Percentiles rank a stretch among this genome's conserved stretches.
phyloP scores from a whole-genome alignment of 1,140 invertebrate genomes.

The Drosophila subobscura region DNA sequence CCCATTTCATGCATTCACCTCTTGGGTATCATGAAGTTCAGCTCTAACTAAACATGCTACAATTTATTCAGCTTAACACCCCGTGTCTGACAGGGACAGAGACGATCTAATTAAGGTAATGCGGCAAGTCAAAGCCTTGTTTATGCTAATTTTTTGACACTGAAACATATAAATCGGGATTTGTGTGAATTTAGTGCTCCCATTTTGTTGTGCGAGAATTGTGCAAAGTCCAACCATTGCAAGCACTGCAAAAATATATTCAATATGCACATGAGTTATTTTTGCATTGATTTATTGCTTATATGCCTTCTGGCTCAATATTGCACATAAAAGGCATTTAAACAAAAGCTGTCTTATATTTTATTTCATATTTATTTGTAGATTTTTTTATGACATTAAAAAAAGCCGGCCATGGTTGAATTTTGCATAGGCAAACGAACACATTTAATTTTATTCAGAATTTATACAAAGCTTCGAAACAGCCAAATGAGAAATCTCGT shows the following conservation, averaged over 20 bases:
- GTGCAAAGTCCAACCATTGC: background rate
- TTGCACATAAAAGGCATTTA: conserved; percentile 55
- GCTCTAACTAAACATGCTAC: no score
- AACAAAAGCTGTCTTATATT: conserved; percentile 52
- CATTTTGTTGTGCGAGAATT: no score
- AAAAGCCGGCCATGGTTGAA: conserved; percentile 15
- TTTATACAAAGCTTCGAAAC: conserved; percentile 26
- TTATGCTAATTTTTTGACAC: conserved; percentile 11
- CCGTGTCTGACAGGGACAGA: background rate
- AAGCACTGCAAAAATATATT: conserved; percentile 15
- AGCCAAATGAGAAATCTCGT: conserved; percentile 27
- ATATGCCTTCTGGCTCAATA: conserved; percentile 41
- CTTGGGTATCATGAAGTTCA: background rate
- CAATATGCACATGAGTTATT: conserved; percentile 45
- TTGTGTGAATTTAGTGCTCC: background rate
- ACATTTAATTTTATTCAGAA: conserved; percentile 26
- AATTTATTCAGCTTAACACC: background rate
- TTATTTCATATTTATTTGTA: conserved; percentile 19
- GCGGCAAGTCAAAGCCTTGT: conserved; percentile 8
- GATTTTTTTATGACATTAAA: conserved; percentile 41
- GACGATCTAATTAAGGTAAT: conserved; percentile 21
- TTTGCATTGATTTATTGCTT: conserved; percentile 53
- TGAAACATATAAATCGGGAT: background rate
- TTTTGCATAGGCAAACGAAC: conserved; percentile 27
- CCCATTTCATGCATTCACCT: no score